These are phyloP conservation scores for Tribolium madens DNA, from an alignment of 1,140 invertebrate species.

Conservation along the genomic window DNA sequence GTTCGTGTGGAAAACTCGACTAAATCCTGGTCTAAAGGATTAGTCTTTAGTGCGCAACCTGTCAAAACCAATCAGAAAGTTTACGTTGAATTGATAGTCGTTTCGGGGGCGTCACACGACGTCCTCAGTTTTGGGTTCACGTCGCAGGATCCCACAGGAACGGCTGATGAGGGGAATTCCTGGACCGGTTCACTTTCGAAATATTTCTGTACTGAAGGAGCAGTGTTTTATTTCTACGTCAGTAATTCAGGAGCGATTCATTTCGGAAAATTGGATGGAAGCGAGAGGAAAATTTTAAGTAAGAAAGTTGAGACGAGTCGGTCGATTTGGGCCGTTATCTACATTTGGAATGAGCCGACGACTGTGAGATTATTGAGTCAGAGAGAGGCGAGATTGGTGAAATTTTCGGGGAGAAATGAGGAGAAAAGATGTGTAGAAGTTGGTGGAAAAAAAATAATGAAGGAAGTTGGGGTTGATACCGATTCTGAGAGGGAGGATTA, in stretches of 20 bases:
- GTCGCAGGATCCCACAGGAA: not conserved
- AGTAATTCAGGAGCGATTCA: not conserved
- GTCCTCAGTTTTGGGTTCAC: not conserved
- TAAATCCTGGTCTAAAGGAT: not conserved
- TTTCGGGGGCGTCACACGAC: not conserved
- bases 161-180: not conserved
- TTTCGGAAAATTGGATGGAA: not conserved
- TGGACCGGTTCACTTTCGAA: not conserved
- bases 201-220: not conserved
- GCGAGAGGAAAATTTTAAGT: not conserved
- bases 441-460: not conserved
- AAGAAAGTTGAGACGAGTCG: not conserved
- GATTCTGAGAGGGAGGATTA: not conserved
- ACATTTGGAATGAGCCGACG: constrained; percentile 2
- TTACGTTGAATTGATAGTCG: not conserved
- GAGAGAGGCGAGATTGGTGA: not conserved
- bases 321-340: not conserved
- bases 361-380: not conserved
- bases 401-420: not conserved
- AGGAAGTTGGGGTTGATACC: not conserved
- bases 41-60: not conserved
- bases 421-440: not conserved
- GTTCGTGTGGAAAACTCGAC: not conserved
- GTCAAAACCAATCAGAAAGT: not conserved
- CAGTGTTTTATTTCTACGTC: not conserved